These are phyloP conservation scores for Danio albolineatus DNA, from an alignment of 2,797 vertebrate genomes.

Conservation along the genomic window DNA sequence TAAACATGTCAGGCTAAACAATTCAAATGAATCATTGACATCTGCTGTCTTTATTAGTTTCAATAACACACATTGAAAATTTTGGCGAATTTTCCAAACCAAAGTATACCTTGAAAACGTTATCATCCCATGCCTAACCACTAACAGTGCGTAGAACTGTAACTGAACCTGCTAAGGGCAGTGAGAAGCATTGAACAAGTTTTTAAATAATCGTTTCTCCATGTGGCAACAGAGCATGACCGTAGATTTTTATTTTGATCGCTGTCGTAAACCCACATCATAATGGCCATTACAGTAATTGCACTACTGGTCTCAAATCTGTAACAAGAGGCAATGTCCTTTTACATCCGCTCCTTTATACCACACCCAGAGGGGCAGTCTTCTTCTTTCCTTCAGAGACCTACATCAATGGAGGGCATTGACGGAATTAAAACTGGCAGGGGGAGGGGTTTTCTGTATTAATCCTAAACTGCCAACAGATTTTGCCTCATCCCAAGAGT, in stretches of 20 bases:
- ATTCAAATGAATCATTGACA: no score
- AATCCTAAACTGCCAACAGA: slow-evolving; percentile 31
- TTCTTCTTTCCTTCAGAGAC: not conserved
- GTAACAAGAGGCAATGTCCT: not conserved
- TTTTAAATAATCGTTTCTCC: slow-evolving; percentile 25
- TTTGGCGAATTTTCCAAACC: no score
- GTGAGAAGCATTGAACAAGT: not conserved
- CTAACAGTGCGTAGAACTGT: not conserved
- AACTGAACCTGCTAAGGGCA: slow-evolving; percentile 4
- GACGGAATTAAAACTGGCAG: slow-evolving; percentile 6
- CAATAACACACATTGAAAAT: no score
- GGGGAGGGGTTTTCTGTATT: slow-evolving; percentile 5
- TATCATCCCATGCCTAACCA: no score
- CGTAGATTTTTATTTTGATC: slow-evolving; percentile 16
- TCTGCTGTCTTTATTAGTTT: no score
- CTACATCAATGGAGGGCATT: slow-evolving; percentile 15
- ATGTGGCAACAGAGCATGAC: not conserved
- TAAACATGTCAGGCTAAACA: no score
- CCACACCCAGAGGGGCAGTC: not conserved
- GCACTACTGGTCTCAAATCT: slow-evolving; percentile 6
- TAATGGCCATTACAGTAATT: not conserved
- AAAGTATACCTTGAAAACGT: no score
- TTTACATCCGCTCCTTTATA: not conserved
- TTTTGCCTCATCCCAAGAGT: not conserved
- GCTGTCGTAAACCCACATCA: slow-evolving; percentile 21